Conservation (phyloP, 2,797 vertebrate species). For the Distichodus sexfasciatus region DNA sequence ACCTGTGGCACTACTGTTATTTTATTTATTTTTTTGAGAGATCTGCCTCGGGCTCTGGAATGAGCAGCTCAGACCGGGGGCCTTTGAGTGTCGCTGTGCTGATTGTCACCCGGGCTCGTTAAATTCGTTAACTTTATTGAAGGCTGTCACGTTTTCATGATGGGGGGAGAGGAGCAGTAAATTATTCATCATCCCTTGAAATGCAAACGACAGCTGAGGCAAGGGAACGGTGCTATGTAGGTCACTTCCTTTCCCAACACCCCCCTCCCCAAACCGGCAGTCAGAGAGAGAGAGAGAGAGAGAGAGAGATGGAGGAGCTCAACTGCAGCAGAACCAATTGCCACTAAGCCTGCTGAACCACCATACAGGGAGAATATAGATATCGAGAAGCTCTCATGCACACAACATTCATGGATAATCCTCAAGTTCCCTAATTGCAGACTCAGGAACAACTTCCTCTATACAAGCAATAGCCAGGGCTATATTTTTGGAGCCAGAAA, state of each 20-base stretch:
- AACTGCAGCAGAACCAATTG: slow-evolving; percentile 50
- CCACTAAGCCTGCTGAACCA: slow-evolving; percentile 37
- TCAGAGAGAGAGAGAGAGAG: slow-evolving; percentile 17
- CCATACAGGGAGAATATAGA: slow-evolving; percentile 42
- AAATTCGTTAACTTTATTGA: slow-evolving; percentile 64
- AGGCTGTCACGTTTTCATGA: slow-evolving; percentile 64
- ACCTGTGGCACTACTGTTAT: slow-evolving; percentile 47
- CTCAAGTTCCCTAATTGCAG: slow-evolving; percentile 19
- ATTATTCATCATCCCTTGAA: slow-evolving; percentile 76
- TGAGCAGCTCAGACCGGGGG: slow-evolving; percentile 39
- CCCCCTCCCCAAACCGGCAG: slow-evolving; percentile 36
- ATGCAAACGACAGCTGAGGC: slow-evolving; percentile 72
- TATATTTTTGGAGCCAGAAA: background rate
- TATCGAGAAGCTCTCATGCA: slow-evolving; percentile 29
- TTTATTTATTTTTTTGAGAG: slow-evolving; percentile 33
- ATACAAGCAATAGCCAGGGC: background rate
- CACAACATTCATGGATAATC: slow-evolving; percentile 27
- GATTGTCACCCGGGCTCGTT: slow-evolving; percentile 56
- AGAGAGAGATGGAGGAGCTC: slow-evolving; percentile 13
- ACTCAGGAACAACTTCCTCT: slow-evolving; percentile 22
- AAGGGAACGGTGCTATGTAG: slow-evolving; percentile 67
- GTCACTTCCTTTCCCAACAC: slow-evolving; percentile 63
- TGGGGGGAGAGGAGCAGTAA: slow-evolving; percentile 58
- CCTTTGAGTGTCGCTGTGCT: slow-evolving; percentile 45
- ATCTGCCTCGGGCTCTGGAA: slow-evolving; percentile 45